Evolutionary conservation across 1,140 invertebrate genomes (phyloP).

Genomic region (Sarcophaga bullata): DNA sequence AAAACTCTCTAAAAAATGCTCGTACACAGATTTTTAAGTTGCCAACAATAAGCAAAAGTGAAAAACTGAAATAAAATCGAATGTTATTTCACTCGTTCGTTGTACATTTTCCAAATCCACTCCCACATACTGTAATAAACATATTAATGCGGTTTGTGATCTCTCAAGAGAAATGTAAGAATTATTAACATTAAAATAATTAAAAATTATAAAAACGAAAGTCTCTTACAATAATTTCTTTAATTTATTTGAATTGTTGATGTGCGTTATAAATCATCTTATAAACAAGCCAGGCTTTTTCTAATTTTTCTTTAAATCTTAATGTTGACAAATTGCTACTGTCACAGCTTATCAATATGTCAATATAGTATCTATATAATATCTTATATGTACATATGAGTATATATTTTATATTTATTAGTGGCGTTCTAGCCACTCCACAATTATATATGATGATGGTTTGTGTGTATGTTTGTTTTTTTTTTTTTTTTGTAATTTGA

Average conservation of each 20-base stretch:
- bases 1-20: too few relatives aligned
- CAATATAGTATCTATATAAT: background rate
- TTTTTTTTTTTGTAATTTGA: background rate
- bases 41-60: too few relatives aligned
- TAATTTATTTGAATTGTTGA: background rate
- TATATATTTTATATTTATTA: background rate
- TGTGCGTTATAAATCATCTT: slow-evolving; percentile 4
- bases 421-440: slow-evolving; percentile 4
- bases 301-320: background rate
- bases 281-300: background rate
- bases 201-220: background rate
- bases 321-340: slow-evolving; percentile 42
- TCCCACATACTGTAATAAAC: slow-evolving; percentile 14
- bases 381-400: background rate
- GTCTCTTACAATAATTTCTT: background rate
- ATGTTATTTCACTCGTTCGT: background rate
- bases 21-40: too few relatives aligned
- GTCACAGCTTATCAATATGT: slow-evolving; percentile 33
- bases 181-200: background rate
- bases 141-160: background rate
- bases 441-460: background rate
- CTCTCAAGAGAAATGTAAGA: background rate
- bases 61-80: background rate
- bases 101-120: background rate
- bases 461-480: background rate